Conservation (phyloP, 2,888 invertebrate genomes). For the Sinohyriopsis cumingii region DNA sequence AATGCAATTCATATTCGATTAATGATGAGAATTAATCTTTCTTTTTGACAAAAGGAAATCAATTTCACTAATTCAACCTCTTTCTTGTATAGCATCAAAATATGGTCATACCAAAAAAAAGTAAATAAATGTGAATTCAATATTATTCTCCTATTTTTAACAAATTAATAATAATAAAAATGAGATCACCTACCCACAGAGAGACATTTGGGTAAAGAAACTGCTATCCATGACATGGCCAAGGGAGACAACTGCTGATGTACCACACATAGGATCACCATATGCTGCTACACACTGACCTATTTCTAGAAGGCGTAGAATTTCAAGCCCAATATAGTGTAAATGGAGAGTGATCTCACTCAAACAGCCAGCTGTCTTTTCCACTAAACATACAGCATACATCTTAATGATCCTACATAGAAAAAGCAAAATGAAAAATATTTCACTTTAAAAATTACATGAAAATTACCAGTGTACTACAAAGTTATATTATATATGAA, state of each 20-base stretch:
- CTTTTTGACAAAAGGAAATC: too few relatives aligned
- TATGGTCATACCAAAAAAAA: too few relatives aligned
- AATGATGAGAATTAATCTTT: too few relatives aligned
- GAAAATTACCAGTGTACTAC: too few relatives aligned
- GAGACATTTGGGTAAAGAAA: conserved; percentile 11
- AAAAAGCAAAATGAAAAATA: too few relatives aligned
- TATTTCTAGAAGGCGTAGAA: conserved; percentile 13
- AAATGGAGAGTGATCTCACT: conserved; percentile 10
- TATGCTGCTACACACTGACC: conserved; percentile 23
- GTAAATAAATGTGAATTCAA: too few relatives aligned
- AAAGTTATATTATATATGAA: too few relatives aligned
- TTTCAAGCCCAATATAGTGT: conserved; percentile 13
- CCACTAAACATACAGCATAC: conserved; percentile 19
- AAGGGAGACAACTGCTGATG: conserved; percentile 19
- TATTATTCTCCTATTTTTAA: too few relatives aligned
- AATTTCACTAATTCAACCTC: too few relatives aligned
- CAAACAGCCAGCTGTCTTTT: conserved; percentile 17
- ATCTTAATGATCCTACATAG: conserved; percentile 6
- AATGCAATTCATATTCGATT: too few relatives aligned
- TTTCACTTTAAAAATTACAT: too few relatives aligned
- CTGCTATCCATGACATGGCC: conserved; percentile 15
- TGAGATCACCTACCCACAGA: conserved; percentile 24
- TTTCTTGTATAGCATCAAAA: too few relatives aligned
- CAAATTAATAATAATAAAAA: neutral
- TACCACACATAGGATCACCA: conserved; percentile 30